Evolutionary conservation across 2,113 vertebrate genomes (phyloP), one percentile per base, ranked within the genome.

Genomic region (Seriola rivoliana): DNA sequence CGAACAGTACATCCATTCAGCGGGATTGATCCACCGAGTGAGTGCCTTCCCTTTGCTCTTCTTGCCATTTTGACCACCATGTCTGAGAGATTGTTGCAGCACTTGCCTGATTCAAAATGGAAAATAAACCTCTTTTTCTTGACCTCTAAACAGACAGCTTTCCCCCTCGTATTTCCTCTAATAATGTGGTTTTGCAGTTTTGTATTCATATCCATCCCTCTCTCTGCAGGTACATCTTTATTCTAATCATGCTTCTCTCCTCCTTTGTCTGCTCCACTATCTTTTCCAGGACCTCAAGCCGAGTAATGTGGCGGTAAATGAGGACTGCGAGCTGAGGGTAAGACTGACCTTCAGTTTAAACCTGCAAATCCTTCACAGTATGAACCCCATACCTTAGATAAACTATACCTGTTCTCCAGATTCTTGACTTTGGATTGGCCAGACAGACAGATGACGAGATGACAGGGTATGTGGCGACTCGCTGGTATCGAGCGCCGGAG

Each of bases 371-470:
- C 73, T 54, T 21, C 46, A 8, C 32, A 9, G 57, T 4, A 4
- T 25, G 2, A 78, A 10, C n/a, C 54, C 17, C 19, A 6, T 58
- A 44, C 9, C 7, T 21, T 58, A 29, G 12, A 72, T 58, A 63
- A 16, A 0, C 13, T 46, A n/a, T 68, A 52, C 2, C 57, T 82
- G 4, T 57, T 34, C 75, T 58, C 29, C 82, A 99, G 98, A 99
- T 99, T 89, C 96, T 99, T 85, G 98, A 99, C 94, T 99, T 99
- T 3, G 98, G 98, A 71, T 93, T 99, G 90, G 98, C 98, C 59
- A 95, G 98, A 52, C 98, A 99, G 93, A 97, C 98, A 0, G 97
- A 99, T 0, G 98, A 99, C 59, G 98, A 99, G 93, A 99, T 99
- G 97, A 99, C 98, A 0, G 98, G 98, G 8, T 99, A 99, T 0